These are phyloP conservation scores for Salarias fasciatus DNA, from an alignment of 2,797 vertebrate genomes.

Conservation along the genomic window DNA sequence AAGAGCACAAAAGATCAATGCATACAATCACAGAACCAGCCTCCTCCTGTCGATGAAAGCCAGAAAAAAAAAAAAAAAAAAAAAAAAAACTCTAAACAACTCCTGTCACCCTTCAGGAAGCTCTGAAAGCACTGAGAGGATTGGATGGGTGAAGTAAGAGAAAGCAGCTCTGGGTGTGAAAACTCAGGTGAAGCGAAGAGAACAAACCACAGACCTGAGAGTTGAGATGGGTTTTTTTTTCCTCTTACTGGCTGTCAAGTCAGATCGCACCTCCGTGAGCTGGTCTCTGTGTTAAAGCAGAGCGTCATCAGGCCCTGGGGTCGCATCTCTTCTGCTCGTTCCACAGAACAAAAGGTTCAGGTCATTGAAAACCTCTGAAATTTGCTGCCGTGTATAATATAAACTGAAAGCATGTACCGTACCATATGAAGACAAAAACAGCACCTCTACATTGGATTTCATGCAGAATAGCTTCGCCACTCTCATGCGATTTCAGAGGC, in stretches of 20 bases:
- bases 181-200: slow-evolving; percentile 43
- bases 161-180: slow-evolving; percentile 42
- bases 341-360: slow-evolving; percentile 2
- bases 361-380: slow-evolving; percentile 10
- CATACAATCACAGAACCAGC: slow-evolving; percentile 10
- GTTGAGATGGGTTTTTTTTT: slow-evolving; percentile 13
- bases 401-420: background rate
- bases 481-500: no score
- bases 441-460: no score
- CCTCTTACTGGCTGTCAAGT: slow-evolving; percentile 33
- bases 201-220: slow-evolving; percentile 32
- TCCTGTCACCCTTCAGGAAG: slow-evolving; percentile 31
- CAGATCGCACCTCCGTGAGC: slow-evolving; percentile 49
- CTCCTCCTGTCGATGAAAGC: slow-evolving; percentile 4
- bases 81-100: no score
- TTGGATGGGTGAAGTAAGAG: slow-evolving; percentile 47
- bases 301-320: slow-evolving; percentile 28
- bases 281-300: slow-evolving; percentile 30
- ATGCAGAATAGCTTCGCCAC: no score
- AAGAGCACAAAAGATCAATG: slow-evolving; percentile 1
- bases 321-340: slow-evolving; percentile 2
- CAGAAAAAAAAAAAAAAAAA: slow-evolving; percentile 31
- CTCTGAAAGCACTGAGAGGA: slow-evolving; percentile 32
- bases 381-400: background rate
- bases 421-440: no score